Evolutionary conservation across 2,888 invertebrate species (phyloP).

Genomic region (Tinea semifulvella): DNA sequence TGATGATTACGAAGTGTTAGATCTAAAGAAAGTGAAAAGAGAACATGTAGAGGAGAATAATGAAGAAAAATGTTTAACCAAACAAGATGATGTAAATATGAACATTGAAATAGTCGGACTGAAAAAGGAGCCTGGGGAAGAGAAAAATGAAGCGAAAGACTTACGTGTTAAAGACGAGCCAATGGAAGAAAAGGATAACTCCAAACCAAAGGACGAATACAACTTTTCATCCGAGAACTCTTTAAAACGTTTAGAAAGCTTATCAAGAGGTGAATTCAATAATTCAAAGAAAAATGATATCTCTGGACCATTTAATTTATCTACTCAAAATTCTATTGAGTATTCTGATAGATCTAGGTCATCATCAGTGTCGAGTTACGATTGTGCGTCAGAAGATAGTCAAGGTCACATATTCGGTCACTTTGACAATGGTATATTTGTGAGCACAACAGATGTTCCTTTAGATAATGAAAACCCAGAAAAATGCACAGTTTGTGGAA

Average conservation of each 20-base stretch:
- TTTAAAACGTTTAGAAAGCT: constrained; percentile 78
- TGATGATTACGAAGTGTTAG: constrained; percentile 36
- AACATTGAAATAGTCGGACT: constrained; percentile 20
- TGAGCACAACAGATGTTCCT: constrained; percentile 82
- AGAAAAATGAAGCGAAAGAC: constrained; percentile 37
- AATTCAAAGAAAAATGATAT: constrained; percentile 38
- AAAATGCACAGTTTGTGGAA: constrained; percentile 91
- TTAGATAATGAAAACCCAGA: constrained; percentile 92
- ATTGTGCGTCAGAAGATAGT: constrained; percentile 67
- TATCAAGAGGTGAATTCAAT: constrained; percentile 82
- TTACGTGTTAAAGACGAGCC: constrained; percentile 49
- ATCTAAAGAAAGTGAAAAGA: constrained; percentile 47
- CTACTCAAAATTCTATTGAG: constrained; percentile 45
- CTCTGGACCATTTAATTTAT: constrained; percentile 41
- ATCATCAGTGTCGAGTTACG: constrained; percentile 69
- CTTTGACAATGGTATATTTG: constrained; percentile 78
- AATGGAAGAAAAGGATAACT: constrained; percentile 37
- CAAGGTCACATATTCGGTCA: constrained; percentile 74
- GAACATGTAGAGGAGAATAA: constrained; percentile 30
- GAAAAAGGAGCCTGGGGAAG: constrained; percentile 40
- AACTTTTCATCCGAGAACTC: constrained; percentile 70
- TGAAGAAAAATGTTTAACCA: constrained; percentile 33
- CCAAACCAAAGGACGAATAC: constrained; percentile 28
- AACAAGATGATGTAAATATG: not conserved
- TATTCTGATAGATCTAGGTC: constrained; percentile 64